phyloP scores from a whole-genome alignment of 1,140 invertebrate species.

The Ganaspis sp. region DNA sequence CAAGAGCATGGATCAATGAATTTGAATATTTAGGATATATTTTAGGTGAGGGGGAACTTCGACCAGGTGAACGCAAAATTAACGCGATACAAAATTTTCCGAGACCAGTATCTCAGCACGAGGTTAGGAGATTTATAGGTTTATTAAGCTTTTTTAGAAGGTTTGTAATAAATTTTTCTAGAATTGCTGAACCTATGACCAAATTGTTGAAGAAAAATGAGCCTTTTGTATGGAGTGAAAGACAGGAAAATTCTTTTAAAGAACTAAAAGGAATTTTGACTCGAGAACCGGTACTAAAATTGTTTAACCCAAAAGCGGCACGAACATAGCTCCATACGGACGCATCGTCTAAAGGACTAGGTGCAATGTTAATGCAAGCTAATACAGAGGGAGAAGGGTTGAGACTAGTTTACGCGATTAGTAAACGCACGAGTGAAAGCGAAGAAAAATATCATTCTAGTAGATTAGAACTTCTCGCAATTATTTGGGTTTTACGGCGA shows the following conservation, averaged over 20 bases:
- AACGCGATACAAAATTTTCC: too few species aligned
- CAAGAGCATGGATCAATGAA: too few species aligned
- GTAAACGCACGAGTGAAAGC: not conserved
- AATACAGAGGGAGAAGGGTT: not conserved
- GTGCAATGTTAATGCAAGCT: slow-evolving; percentile 44
- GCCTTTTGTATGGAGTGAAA: too few species aligned
- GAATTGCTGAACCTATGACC: too few species aligned
- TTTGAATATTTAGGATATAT: too few species aligned
- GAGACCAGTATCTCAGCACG: slow-evolving; percentile 62
- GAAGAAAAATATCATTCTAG: not conserved
- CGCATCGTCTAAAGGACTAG: slow-evolving; percentile 44
- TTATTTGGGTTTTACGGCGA: slow-evolving; percentile 7
- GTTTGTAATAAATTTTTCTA: too few species aligned
- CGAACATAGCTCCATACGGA: slow-evolving; percentile 48
- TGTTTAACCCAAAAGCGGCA: slow-evolving; percentile 37
- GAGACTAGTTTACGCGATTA: not conserved
- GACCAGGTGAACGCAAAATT: slow-evolving; percentile 65
- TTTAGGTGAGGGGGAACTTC: too few species aligned
- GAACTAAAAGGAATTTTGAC: slow-evolving; percentile 57
- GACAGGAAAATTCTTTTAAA: too few species aligned
- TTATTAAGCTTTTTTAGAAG: slow-evolving; percentile 69
- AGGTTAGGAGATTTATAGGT: slow-evolving; percentile 73
- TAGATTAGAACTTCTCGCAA: not conserved
- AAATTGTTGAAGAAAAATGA: too few species aligned
- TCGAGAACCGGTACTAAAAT: not conserved